phyloP scores from a whole-genome alignment of 2,797 vertebrate genomes.

The Neosilurus mollespiculum region DNA sequence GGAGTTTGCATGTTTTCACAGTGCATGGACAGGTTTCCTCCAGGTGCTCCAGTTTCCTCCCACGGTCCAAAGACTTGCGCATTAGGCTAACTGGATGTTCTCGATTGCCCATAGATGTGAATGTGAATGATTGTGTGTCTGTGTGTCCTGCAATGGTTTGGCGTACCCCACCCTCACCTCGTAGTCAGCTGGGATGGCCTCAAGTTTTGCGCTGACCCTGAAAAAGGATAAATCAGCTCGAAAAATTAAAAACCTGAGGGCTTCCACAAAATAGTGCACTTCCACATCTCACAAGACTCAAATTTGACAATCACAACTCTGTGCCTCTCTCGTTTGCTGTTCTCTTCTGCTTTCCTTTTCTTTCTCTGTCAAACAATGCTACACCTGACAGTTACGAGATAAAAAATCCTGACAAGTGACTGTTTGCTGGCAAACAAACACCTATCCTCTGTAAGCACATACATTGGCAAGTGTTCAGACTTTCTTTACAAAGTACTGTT shows the following conservation, averaged over 20 bases:
- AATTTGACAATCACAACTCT: constrained; percentile 49
- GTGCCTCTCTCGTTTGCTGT: constrained; percentile 26
- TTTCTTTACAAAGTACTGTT: background rate
- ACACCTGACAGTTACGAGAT: constrained; percentile 30
- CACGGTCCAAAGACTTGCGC: too few species aligned
- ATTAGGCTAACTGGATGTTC: too few species aligned
- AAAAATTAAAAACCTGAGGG: background rate
- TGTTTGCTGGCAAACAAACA: constrained; percentile 14
- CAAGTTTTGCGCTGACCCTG: too few species aligned
- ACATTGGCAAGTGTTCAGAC: background rate
- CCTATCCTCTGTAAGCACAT: background rate
- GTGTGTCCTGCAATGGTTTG: too few species aligned
- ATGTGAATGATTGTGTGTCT: too few species aligned
- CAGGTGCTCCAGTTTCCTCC: too few species aligned
- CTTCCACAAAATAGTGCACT: constrained; percentile 35
- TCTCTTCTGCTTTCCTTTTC: constrained; percentile 9
- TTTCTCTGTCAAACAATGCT: constrained; percentile 18
- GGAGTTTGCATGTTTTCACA: too few species aligned
- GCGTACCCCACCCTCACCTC: too few species aligned
- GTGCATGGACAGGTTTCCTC: too few species aligned
- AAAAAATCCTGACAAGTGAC: constrained; percentile 35
- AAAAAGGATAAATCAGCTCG: too few species aligned
- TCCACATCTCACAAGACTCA: constrained; percentile 34
- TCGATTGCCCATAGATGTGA: too few species aligned
- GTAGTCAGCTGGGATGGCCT: too few species aligned